Evolutionary conservation across 2,113 vertebrate genomes (phyloP).

Genomic region (Pangasianodon hypophthalmus): DNA sequence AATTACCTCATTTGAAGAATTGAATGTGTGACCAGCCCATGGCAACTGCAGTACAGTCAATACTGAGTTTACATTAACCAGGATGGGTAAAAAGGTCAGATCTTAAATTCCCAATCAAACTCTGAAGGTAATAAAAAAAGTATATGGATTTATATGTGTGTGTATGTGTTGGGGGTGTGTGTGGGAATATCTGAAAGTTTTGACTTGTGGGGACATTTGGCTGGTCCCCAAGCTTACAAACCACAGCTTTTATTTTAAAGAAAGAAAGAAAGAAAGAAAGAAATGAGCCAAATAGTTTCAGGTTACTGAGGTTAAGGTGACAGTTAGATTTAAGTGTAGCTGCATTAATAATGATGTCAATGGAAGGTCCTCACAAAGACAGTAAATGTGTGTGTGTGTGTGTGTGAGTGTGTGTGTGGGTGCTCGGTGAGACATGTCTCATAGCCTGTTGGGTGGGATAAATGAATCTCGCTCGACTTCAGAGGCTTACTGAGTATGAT

Average conservation of each 20-base stretch:
- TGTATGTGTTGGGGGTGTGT: not conserved
- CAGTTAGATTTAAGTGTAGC: not conserved
- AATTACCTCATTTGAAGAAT: conserved; percentile 60
- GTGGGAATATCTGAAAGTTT: not conserved
- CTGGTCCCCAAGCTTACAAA: not conserved
- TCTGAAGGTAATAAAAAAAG: not conserved
- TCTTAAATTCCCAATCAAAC: not conserved
- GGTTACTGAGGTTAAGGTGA: not conserved
- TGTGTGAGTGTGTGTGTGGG: not conserved
- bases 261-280: not conserved
- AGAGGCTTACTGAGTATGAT: conserved; percentile 62
- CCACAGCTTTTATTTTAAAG: not conserved
- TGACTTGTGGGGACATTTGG: not conserved
- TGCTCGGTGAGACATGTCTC: conserved; percentile 54
- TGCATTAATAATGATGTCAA: not conserved
- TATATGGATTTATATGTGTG: not conserved
- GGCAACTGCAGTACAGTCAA: conserved; percentile 31
- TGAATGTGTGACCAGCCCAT: conserved; percentile 43
- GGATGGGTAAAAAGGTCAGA: conserved; percentile 30
- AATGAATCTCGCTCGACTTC: conserved; percentile 64
- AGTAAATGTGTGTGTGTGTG: conserved; percentile 9
- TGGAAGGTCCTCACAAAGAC: not conserved
- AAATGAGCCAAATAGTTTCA: not conserved
- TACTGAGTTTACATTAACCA: conserved; percentile 4
- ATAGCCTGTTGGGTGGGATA: conserved; percentile 57